phyloP scores from a whole-genome alignment of 1,140 invertebrate genomes.

The Gonioctena quinquepunctata region DNA sequence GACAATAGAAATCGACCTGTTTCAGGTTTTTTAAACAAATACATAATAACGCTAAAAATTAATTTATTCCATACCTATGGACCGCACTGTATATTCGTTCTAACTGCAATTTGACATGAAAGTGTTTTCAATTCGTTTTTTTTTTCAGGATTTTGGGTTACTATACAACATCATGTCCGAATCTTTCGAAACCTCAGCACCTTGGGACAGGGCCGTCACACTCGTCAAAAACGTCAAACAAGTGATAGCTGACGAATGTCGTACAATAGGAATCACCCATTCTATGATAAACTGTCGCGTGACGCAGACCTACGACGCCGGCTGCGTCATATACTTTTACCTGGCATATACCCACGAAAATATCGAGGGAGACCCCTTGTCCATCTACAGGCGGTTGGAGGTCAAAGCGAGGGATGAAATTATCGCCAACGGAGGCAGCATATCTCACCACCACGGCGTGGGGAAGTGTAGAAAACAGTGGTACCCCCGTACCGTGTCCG shows the following conservation, averaged over 20 bases:
- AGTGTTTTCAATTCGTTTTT: neutral
- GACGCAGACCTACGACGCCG: conserved; percentile 96
- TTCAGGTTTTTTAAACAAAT: no score
- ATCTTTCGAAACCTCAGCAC: conserved; percentile 97
- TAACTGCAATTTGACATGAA: no score
- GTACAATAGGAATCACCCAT: conserved; percentile 62
- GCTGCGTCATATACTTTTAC: conserved; percentile 98
- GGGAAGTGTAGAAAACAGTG: conserved; percentile 90
- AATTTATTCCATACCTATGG: no score
- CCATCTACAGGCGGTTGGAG: conserved; percentile 64
- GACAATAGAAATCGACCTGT: no score
- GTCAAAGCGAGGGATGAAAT: conserved; percentile 89
- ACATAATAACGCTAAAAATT: no score
- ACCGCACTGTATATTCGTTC: no score
- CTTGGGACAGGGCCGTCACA: conserved; percentile 87
- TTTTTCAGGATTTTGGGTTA: conserved; percentile 82
- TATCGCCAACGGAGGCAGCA: conserved; percentile 84
- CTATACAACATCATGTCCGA: conserved; percentile 90
- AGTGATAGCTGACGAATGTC: conserved; percentile 76
- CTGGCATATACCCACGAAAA: conserved; percentile 86
- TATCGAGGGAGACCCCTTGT: conserved; percentile 71
- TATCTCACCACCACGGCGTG: conserved; percentile 96
- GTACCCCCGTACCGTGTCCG: conserved; percentile 74
- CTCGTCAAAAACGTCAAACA: conserved; percentile 90
- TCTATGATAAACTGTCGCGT: conserved; percentile 81